Evolutionary conservation across 2,113 vertebrate genomes (phyloP).

Genomic region (Garra rufa): DNA sequence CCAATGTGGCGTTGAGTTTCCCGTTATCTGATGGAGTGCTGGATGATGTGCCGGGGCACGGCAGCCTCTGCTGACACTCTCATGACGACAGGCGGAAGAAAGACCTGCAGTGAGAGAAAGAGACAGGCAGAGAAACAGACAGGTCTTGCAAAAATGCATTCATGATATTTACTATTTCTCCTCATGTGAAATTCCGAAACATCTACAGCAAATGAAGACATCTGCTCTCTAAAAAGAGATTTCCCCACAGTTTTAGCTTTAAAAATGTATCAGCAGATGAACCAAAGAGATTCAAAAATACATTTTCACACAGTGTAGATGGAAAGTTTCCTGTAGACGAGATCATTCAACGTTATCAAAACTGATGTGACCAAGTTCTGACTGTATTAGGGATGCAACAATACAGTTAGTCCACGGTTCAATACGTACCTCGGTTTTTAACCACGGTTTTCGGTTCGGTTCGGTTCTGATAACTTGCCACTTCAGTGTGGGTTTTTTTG

Average conservation of each 20-base stretch:
- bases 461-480: no score
- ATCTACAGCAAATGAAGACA: not conserved
- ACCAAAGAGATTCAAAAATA: not conserved
- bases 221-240: not conserved
- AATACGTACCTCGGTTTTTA: no score
- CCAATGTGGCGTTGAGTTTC: slow-evolving; percentile 35
- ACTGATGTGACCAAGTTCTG: not conserved
- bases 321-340: not conserved
- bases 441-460: no score
- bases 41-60: slow-evolving; percentile 34
- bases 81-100: slow-evolving; percentile 26
- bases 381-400: no score
- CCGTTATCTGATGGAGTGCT: slow-evolving; percentile 47
- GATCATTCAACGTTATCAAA: not conserved
- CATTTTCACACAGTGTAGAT: not conserved
- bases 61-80: slow-evolving; percentile 37
- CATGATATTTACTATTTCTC: not conserved
- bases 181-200: not conserved
- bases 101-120: not conserved
- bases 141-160: not conserved
- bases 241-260: not conserved
- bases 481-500: no score
- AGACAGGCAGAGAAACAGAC: not conserved
- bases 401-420: no score
- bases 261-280: not conserved